These are phyloP conservation scores for Gymnothorax javanicus DNA, from an alignment of 2,797 vertebrate species.

Conservation along the genomic window DNA sequence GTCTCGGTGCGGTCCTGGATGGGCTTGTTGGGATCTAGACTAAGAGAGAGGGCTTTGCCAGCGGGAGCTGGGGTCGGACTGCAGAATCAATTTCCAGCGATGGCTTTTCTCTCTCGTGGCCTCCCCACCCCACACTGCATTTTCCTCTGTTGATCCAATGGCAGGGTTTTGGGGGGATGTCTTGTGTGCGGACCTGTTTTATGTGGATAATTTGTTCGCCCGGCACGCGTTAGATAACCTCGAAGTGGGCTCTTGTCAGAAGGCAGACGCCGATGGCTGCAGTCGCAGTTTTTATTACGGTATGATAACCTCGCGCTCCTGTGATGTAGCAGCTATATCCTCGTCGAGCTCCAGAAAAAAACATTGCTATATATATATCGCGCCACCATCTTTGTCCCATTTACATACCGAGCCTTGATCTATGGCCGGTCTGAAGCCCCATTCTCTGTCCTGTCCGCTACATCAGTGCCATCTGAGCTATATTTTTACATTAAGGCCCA, in stretches of 20 bases:
- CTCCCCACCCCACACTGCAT: background rate
- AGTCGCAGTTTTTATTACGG: background rate
- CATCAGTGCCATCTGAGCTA: background rate
- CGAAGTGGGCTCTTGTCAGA: background rate
- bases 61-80: background rate
- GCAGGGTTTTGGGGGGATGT: background rate
- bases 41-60: background rate
- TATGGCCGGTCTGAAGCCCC: background rate
- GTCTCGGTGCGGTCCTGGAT: background rate
- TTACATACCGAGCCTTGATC: background rate
- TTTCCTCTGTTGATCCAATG: background rate
- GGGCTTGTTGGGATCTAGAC: background rate
- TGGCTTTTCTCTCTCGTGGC: background rate
- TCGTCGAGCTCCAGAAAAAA: background rate
- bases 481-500: background rate
- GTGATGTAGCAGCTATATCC: conserved; percentile 14
- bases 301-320: background rate
- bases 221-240: background rate
- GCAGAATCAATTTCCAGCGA: background rate
- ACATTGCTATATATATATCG: background rate
- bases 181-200: background rate
- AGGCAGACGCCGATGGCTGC: background rate
- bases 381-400: background rate
- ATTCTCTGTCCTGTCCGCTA: background rate
- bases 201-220: conserved; percentile 8